These are phyloP conservation scores for Oedothorax gibbosus DNA, from an alignment of 1,140 invertebrate genomes.

Conservation along the genomic window DNA sequence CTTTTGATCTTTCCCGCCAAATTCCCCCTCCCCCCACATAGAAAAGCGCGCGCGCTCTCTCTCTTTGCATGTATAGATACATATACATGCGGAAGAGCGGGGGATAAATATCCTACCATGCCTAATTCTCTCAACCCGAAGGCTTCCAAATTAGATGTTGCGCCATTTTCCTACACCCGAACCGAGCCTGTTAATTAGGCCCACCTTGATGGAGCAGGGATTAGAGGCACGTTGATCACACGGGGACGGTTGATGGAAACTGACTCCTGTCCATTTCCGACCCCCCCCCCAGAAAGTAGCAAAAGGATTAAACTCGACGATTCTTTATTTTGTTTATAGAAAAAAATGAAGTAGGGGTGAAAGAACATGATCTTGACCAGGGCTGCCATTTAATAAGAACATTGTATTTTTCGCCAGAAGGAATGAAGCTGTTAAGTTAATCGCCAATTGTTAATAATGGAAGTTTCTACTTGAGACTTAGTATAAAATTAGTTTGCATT, in stretches of 20 bases:
- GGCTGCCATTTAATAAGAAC: too few species aligned
- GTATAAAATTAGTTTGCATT: too few species aligned
- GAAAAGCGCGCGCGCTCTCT: conserved; percentile 8
- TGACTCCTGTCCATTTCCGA: conserved; percentile 36
- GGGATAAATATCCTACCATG: conserved; percentile 60
- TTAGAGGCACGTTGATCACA: conserved; percentile 9
- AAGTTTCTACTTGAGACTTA: too few species aligned
- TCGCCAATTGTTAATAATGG: too few species aligned
- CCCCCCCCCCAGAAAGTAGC: not conserved
- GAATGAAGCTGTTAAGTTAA: too few species aligned
- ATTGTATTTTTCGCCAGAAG: too few species aligned
- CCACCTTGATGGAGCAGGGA: not conserved
- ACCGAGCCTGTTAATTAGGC: conserved; percentile 46
- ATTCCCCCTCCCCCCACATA: conserved; percentile 11
- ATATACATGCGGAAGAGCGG: not conserved
- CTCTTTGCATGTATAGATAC: not conserved
- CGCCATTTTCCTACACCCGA: conserved; percentile 38
- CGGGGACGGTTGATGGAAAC: conserved; percentile 31
- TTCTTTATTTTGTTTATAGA: too few species aligned
- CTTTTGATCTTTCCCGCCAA: conserved; percentile 58
- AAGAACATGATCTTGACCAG: too few species aligned
- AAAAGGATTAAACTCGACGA: conserved; percentile 23
- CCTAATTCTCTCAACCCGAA: conserved; percentile 51
- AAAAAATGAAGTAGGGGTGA: too few species aligned
- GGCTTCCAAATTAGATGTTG: conserved; percentile 62